Conservation (phyloP, 1,140 invertebrate genomes). For the Papilio xuthus region DNA sequence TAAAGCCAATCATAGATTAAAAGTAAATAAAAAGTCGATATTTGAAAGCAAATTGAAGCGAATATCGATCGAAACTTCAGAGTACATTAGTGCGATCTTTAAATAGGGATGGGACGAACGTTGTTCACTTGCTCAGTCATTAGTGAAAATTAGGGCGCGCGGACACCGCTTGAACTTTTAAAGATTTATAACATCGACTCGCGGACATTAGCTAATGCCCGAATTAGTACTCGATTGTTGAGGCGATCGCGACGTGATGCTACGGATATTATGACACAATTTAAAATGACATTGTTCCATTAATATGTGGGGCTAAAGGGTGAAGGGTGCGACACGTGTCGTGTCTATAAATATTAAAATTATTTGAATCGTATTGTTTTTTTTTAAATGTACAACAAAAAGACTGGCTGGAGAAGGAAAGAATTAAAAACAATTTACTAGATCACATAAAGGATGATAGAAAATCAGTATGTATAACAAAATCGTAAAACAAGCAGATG, state of each 20-base stretch:
- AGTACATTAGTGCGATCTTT: constrained; percentile 45
- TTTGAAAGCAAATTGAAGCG: constrained; percentile 30
- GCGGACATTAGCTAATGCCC: constrained; percentile 47
- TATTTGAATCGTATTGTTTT: constrained; percentile 15
- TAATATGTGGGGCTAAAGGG: constrained; percentile 63
- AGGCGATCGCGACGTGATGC: constrained; percentile 44
- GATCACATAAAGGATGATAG: not conserved
- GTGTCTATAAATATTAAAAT: constrained; percentile 30
- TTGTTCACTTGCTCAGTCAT: constrained; percentile 52
- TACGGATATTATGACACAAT: constrained; percentile 59
- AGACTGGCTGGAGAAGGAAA: not conserved
- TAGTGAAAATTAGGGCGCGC: constrained; percentile 67
- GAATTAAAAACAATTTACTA: not conserved
- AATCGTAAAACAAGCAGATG: not conserved
- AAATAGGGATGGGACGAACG: constrained; percentile 59
- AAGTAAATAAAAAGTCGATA: not conserved
- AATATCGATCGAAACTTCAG: constrained; percentile 39
- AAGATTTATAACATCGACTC: constrained; percentile 57
- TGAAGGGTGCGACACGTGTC: constrained; percentile 71
- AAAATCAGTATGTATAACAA: not conserved
- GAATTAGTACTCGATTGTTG: constrained; percentile 61
- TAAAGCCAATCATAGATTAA: not conserved
- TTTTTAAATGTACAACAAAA: not conserved
- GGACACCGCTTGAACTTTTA: constrained; percentile 49
- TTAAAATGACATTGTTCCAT: constrained; percentile 73